Base-by-base conservation (phyloP, 2,888 invertebrate species). In the Epistrophella euchroma region DNA sequence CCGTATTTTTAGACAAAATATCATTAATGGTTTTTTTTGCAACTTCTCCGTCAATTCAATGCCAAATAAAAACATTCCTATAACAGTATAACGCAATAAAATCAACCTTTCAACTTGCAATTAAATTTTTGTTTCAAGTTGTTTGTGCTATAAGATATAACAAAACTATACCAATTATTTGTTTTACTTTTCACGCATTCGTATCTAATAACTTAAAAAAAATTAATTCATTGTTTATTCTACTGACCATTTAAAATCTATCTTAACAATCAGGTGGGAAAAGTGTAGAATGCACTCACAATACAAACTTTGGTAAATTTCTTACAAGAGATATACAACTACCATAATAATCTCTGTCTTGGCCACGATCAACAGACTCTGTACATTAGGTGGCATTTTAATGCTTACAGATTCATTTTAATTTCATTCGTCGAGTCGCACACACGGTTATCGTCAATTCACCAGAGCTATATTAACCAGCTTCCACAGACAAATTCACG, bases 331-430 rank as follows among this genome's bases (percentile, higher is more conserved):
- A 62, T 43, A 62, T 43, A 56, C 74, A 47, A 43, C 15, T 19
- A 47, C 35, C 22, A 52, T 40, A 40, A 1, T 10, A 10, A 15
- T 60, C 37, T 55, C 40, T 43, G 40, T 56, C 40, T 71, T 56
- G 32, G 43, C 40, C 43, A 71, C 40, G 19, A 70, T 22, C 60
- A 19, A 6, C 28, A 32, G 13, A 32, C 13, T 55, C 47, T 81
- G 64, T 86, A 86, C 86, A 82, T 82, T 88, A 86, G 76, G 73
- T 78, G 43, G 76, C 32, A 75, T 86, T 88, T 88, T 75, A 77
- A 80, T 77, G 68, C 13, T 74, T 47, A 37, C 71, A 45, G 82
- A 82, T 79, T 86, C 88, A 88, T 86, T 88, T 82, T 71, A 22
- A 76, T 76, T 88, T 88, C 75, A 88, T 86, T 62, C 78, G 76